Evolutionary conservation across 2,797 vertebrate genomes (phyloP), one percentile per base, ranked within the genome.

Genomic region (Phylloscopus collybita): DNA sequence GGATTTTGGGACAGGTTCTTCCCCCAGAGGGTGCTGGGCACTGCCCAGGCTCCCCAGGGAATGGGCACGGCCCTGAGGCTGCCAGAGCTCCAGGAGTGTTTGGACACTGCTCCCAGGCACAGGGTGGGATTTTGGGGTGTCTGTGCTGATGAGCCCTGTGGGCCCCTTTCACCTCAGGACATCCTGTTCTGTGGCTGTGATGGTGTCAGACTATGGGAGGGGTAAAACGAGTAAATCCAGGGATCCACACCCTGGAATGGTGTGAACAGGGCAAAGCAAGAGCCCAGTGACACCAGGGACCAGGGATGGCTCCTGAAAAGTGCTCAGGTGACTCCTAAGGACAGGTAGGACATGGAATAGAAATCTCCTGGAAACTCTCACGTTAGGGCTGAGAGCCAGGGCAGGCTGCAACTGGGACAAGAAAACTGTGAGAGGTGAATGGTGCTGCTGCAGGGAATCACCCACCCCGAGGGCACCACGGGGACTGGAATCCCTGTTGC

Each of bases 21-120:
- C 20, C 13, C 20, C 20, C 45, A 51, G 45, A 81, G 16, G 25
- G 30, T 42, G 36, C 36, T 50, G 78, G 42, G 54, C 54, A 50
- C 45, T 60, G 53, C 23, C 23, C 44, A 59, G 36, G 53, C 54
- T 69, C 16, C 30, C 45, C 36, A 59, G 53, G 53, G 23, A n/a
- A 69, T 29, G 53, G 18, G 34, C 64, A 40, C 11, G 1, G 30
- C 44, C 53, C 34, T 3, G 1, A 47, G 42, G 51, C 76, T 66
- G 42, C 45, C 36, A 81, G 45, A 60, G 45, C 56, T 36, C 32
- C 65, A 30, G 79, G 36, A 42, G 45, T 0, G 2, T 20, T 44
- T 60, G 65, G 56, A 27, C 26, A 51, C 0, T 0, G 1, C 11
- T 51, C 0, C 13, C 66, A 61, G 34, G 30, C 9, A 5, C 65